Percentiles rank a stretch among this genome's conserved stretches.
phyloP scores from a whole-genome alignment of 2,797 vertebrate species.

The Muraenolepis orangiensis region DNA sequence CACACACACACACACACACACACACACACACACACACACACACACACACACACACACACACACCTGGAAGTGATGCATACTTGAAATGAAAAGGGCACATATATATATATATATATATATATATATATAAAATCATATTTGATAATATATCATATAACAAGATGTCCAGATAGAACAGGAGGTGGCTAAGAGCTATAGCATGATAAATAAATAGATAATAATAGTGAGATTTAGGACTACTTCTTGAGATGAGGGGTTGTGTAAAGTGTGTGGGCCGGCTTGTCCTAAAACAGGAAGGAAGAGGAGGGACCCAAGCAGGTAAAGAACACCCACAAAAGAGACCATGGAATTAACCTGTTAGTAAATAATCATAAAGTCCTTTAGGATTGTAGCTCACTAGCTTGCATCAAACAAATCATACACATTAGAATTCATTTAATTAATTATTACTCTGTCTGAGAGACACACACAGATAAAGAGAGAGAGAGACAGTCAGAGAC shows the following conservation, averaged over 20 bases:
- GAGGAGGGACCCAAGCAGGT: not conserved
- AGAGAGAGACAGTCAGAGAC: too few species aligned
- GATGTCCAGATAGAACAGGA: not conserved
- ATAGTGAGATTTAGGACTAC: not conserved
- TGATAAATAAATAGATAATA: not conserved
- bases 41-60: conserved; percentile 11
- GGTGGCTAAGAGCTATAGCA: not conserved
- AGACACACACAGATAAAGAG: too few species aligned
- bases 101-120: too few species aligned
- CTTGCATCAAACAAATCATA: not conserved
- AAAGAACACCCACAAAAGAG: not conserved
- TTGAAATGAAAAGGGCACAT: conserved; percentile 73
- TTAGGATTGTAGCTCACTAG: not conserved
- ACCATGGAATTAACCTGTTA: too few species aligned
- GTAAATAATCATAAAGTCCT: too few species aligned
- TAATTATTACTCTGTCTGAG: not conserved
- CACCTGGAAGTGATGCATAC: conserved; percentile 66
- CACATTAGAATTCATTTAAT: not conserved
- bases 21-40: not conserved
- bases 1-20: not conserved
- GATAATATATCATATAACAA: not conserved
- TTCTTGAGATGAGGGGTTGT: not conserved
- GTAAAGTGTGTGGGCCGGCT: not conserved
- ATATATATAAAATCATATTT: too few species aligned
- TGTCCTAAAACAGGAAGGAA: conserved; percentile 28